Conservation (phyloP, 2,888 invertebrate species). For the Microdon myrmicae region DNA sequence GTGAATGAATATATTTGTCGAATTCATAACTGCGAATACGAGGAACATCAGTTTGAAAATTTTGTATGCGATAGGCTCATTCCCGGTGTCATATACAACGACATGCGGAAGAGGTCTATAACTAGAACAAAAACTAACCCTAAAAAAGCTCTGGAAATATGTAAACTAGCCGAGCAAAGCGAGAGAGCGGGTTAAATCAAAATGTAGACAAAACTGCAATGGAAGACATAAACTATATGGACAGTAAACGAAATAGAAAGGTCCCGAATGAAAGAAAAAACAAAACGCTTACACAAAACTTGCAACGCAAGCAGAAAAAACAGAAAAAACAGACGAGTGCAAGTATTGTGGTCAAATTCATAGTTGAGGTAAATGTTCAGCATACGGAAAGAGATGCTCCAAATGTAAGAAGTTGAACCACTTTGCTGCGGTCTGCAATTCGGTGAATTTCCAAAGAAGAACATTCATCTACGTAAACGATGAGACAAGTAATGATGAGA, state of each 20-base stretch:
- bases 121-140: slow-evolving; percentile 4
- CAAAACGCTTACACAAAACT: neutral
- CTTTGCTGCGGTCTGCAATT: slow-evolving; percentile 8
- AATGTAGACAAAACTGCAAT: neutral
- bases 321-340: slow-evolving; percentile 2
- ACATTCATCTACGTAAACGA: slow-evolving; percentile 3
- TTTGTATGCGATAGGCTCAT: slow-evolving; percentile 7
- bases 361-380: neutral
- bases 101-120: slow-evolving; percentile 8
- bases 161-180: slow-evolving; percentile 7
- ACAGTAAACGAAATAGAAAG: neutral
- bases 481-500: slow-evolving; percentile 2
- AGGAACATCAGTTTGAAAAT: neutral
- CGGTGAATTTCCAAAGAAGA: neutral
- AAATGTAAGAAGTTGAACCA: slow-evolving; percentile 11
- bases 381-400: slow-evolving; percentile 7
- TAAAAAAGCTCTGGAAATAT: slow-evolving; percentile 13
- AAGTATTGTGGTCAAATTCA: slow-evolving; percentile 1
- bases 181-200: slow-evolving; percentile 2
- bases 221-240: neutral
- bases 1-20: slow-evolving; percentile 9
- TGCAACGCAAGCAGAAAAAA: neutral
- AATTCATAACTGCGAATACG: slow-evolving; percentile 10
- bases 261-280: neutral
- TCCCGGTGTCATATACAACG: slow-evolving; percentile 1